phyloP scores from a whole-genome alignment of 2,888 invertebrate species.

The Protophormia terraenovae region DNA sequence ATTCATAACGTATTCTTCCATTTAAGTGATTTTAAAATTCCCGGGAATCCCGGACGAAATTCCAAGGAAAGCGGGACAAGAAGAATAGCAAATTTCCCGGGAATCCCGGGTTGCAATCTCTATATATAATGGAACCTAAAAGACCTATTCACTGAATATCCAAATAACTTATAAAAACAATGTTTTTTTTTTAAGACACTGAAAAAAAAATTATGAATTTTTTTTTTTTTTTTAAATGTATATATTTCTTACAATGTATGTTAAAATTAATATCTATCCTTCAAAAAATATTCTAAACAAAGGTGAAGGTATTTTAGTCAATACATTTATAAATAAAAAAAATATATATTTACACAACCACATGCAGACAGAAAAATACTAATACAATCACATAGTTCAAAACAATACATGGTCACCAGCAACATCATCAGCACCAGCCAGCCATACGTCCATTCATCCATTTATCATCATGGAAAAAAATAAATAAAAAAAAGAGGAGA shows the following conservation, averaged over 20 bases:
- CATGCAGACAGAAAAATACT: background rate
- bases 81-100: too few species aligned
- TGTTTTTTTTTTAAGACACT: too few species aligned
- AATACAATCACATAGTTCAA: background rate
- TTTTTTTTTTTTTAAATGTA: background rate
- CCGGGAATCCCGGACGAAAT: too few species aligned
- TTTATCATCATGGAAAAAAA: conserved; percentile 21
- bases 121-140: too few species aligned
- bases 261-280: conserved; percentile 3
- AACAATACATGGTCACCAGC: conserved; percentile 19
- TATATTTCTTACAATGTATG: background rate
- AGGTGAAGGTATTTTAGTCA: conserved; percentile 36
- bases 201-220: too few species aligned
- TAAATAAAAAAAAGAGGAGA: conserved; percentile 47
- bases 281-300: conserved; percentile 42
- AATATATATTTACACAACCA: background rate
- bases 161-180: too few species aligned
- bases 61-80: too few species aligned
- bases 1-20: too few species aligned
- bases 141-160: too few species aligned
- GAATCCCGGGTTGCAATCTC: too few species aligned
- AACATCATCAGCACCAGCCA: background rate
- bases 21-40: too few species aligned
- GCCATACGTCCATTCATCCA: background rate
- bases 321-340: background rate